phyloP scores from a whole-genome alignment of 2,113 vertebrate species.

The Poicephalus meyeri region DNA sequence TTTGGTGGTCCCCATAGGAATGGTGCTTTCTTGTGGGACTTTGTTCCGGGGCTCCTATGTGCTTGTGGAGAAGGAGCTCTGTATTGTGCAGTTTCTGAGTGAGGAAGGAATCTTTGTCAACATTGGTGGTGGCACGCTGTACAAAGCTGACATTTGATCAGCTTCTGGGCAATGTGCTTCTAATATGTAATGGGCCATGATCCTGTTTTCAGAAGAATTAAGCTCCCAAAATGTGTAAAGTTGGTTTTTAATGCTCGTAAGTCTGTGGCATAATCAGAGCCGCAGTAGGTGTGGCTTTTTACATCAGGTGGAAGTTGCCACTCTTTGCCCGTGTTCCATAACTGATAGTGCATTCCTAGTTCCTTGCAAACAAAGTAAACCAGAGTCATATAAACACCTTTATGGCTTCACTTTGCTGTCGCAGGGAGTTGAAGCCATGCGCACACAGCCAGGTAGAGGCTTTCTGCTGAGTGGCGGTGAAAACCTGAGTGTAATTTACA shows the following conservation, averaged over 20 bases:
- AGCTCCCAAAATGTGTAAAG: neutral
- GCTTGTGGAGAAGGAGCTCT: neutral
- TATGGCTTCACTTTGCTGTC: neutral
- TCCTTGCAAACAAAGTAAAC: neutral
- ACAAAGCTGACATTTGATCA: neutral
- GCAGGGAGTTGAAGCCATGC: neutral
- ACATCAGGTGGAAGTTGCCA: neutral
- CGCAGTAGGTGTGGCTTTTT: neutral
- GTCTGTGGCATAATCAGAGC: neutral
- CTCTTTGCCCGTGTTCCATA: neutral
- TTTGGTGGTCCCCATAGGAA: no score
- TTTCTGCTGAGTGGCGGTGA: neutral
- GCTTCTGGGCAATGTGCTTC: neutral
- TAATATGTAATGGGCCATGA: rapidly evolving
- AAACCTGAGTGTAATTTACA: neutral
- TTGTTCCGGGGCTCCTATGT: no score
- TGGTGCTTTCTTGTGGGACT: no score
- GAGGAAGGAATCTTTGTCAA: neutral
- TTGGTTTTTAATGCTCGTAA: neutral
- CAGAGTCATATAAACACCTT: neutral
- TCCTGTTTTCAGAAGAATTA: neutral
- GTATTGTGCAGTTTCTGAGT: neutral
- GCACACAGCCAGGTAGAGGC: neutral
- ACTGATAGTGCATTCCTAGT: neutral
- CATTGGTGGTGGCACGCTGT: neutral